These are phyloP conservation scores for Cotesia vestalis DNA, from an alignment of 1,140 invertebrate genomes.

Conservation along the genomic window DNA sequence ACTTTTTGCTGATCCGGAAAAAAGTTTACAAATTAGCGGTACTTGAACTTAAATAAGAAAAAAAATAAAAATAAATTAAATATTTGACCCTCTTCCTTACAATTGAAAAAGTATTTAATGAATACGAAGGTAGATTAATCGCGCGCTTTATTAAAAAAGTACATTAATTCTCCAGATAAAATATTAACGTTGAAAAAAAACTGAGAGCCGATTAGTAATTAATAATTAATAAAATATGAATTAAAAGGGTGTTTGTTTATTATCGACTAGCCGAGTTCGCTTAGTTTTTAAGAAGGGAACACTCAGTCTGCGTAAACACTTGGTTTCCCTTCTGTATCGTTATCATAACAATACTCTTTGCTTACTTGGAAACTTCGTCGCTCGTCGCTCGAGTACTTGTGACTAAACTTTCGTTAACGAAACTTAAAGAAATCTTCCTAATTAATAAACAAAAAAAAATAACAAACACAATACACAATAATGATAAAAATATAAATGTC, in stretches of 20 bases:
- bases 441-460: too few relatives aligned
- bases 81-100: conserved; percentile 1
- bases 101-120: conserved; percentile 25
- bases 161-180: conserved; percentile 37
- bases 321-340: conserved; percentile 48
- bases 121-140: conserved; percentile 36
- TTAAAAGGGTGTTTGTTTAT: too few relatives aligned
- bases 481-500: too few relatives aligned
- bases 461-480: too few relatives aligned
- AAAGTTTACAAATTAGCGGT: too few relatives aligned
- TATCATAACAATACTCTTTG: conserved; percentile 48
- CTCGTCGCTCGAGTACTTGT: conserved; percentile 23
- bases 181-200: conserved; percentile 27
- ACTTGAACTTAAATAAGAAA: too few relatives aligned
- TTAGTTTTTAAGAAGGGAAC: conserved; percentile 39
- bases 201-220: conserved; percentile 15
- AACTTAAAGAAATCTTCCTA: too few relatives aligned
- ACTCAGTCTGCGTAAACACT: conserved; percentile 49
- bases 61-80: neutral
- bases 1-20: conserved; percentile 2
- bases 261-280: conserved; percentile 38
- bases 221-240: conserved; percentile 13
- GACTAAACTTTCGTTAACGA: neutral
- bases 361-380: conserved; percentile 25
- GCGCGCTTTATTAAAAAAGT: conserved; percentile 33